Percentiles rank a stretch among this genome's conserved stretches.
phyloP scores from a whole-genome alignment of 2,113 vertebrate genomes.

The Terrapene triunguis region DNA sequence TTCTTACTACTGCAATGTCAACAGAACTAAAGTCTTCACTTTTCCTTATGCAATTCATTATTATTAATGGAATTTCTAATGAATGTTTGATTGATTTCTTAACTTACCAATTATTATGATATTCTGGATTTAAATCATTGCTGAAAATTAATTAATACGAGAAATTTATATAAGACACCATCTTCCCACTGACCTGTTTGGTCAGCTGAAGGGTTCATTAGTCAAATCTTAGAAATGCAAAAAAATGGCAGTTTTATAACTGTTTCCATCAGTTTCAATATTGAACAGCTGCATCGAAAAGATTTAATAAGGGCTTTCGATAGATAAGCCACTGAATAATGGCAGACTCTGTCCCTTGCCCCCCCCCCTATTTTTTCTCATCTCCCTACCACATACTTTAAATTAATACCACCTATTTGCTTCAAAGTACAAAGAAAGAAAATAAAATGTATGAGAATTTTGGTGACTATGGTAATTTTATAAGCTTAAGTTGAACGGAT shows the following conservation, averaged over 20 bases:
- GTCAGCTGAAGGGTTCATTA: background rate
- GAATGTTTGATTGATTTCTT: conserved; percentile 4
- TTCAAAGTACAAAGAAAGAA: background rate
- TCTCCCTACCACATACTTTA: background rate
- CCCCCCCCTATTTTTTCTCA: background rate
- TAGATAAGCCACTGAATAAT: background rate
- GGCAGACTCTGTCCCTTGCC: background rate
- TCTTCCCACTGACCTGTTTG: conserved; percentile 3
- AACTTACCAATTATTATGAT: background rate
- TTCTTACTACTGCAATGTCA: conserved; percentile 39
- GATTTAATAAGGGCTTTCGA: background rate
- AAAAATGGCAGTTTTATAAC: background rate
- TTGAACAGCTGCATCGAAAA: background rate
- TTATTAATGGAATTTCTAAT: background rate
- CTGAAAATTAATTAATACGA: background rate
- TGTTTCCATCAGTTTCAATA: background rate
- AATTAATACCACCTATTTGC: background rate
- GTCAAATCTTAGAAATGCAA: background rate
- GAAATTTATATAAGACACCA: background rate
- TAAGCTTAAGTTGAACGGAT: background rate
- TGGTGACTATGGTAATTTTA: background rate
- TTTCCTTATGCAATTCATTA: background rate
- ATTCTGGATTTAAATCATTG: background rate
- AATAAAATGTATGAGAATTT: background rate
- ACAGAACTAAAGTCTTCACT: background rate